Evolutionary conservation across 1,140 invertebrate species (phyloP), one percentile per base, ranked within the genome.

Genomic region (Yoshiicerus persimilis): DNA sequence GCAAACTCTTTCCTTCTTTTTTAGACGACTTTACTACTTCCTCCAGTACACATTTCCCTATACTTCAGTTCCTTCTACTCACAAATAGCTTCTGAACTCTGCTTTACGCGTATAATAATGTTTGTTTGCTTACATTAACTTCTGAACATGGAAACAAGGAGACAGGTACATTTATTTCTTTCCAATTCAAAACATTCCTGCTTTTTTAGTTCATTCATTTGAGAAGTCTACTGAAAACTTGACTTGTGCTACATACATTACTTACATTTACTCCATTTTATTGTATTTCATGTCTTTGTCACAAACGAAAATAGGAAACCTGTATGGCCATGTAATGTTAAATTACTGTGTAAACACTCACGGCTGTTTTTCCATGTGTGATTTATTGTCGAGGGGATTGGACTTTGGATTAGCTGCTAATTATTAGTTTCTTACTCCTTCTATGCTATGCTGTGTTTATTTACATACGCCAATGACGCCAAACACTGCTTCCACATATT

Each of bases 261-360:
- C 2, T 56, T 56, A 56, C 13, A 56, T 56, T 56, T 56, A 1
- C 47, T n/a, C 47, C n/a, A n/a, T 56, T n/a, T n/a, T 56, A 56
- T 56, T 56, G n/a, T 16, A 56, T 70, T 70, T 11, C 64, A 70
- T 70, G 25, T 70, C 64, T 80, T 36, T 80, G 16, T 80, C 75
- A 38, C 32, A 80, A 75, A n/a, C n/a, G n/a, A n/a, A n/a, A 75
- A 10, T 80, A 34, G 75, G 30, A 80, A 80, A 34, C 38, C 16
- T 36, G 32, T 80, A 36, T 38, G n/a, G 75, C 20, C 75, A 80
- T 80, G 75, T 80, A n/a, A 34, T n/a, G 75, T 36, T 80, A 80
- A 80, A 80, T 80, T 80, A 80, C 75, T 80, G 34, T 80, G 75
- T 80, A 80, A 80, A 80, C 75, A 80, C 75, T 80, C 75, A 80